Evolutionary conservation across 1,140 invertebrate genomes (phyloP), one percentile per base, ranked within the genome.

Genomic region (Lucilia sericata): DNA sequence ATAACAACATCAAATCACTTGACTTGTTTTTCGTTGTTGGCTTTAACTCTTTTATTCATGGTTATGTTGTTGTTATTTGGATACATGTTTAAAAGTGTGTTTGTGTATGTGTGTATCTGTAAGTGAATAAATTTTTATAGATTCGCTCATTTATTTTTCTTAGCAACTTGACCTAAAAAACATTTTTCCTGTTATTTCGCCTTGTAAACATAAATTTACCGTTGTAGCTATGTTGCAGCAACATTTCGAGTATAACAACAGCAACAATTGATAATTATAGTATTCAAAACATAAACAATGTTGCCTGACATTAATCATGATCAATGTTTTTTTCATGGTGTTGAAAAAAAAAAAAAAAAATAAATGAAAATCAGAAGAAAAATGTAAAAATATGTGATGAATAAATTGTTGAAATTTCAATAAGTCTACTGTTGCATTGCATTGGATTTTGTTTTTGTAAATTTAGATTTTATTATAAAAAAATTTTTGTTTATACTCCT

Each of bases 131-230:
- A 19, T 65, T 25, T 82, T 5, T 21, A 30, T 30, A 30, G 25
- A 30, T 19, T 81, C 14, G 65, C 80, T 85, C 82, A 85, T 84
- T 84, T 10, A 70, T 47, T 19, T 84, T 70, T 21, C 51, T 82
- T 75, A 83, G 86, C 89, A 90, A 89, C 89, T 88, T 90, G 89
- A 90, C 89, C 89, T 90, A 90, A 88, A 88, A 90, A 89, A 88
- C 87, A 87, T 87, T 89, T 90, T 90, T 90, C 88, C 89, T 88
- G 88, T 90, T 90, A 90, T 90, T 85, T 85, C 74, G 84, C 82
- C 82, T 85, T 85, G 75, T 85, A 83, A 82, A 85, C 84, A 85
- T 55, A 55, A 82, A 82, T 82, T 21, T 82, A 82, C 82, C 51
- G 82, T 82, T 82, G 55, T 34, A 42, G 34, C 19, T 8, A 36